Percentiles rank a stretch among this genome's conserved stretches.
These are phyloP conservation scores for Myotis pilosus DNA, from an alignment of 2,797 vertebrate genomes.

Conservation along the genomic window DNA sequence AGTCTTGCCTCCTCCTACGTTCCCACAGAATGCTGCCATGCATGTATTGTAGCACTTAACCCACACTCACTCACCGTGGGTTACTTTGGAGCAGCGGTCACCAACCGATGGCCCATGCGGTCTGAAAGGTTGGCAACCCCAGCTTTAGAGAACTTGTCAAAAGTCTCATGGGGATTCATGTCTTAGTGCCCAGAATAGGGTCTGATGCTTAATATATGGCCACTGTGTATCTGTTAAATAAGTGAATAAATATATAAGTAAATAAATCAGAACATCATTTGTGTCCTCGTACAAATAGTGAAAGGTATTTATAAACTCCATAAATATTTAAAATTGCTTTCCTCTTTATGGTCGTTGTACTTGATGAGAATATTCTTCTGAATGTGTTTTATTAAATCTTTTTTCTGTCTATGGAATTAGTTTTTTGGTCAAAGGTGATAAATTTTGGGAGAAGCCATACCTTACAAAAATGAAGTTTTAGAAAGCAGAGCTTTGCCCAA, in stretches of 20 bases:
- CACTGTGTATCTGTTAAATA: neutral
- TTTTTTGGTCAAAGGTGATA: slow-evolving; percentile 56
- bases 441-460: slow-evolving; percentile 13
- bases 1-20: neutral
- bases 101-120: no score
- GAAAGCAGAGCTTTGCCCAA: slow-evolving; percentile 25
- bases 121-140: neutral
- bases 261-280: neutral
- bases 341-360: slow-evolving; percentile 49
- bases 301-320: slow-evolving; percentile 61
- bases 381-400: slow-evolving; percentile 65
- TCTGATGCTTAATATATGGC: neutral
- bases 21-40: neutral
- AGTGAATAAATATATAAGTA: neutral
- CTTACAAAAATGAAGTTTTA: slow-evolving; percentile 35
- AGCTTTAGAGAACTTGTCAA: neutral
- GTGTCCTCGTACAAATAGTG: slow-evolving; percentile 15
- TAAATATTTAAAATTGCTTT: slow-evolving; percentile 68
- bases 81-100: neutral
- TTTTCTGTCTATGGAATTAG: slow-evolving; percentile 38
- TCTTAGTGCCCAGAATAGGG: neutral
- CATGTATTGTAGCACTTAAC: no score
- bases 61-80: neutral
- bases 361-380: slow-evolving; percentile 63
- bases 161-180: neutral